These are phyloP conservation scores for Drosophila diplacantha DNA, from an alignment of 2,888 invertebrate species.

Conservation along the genomic window DNA sequence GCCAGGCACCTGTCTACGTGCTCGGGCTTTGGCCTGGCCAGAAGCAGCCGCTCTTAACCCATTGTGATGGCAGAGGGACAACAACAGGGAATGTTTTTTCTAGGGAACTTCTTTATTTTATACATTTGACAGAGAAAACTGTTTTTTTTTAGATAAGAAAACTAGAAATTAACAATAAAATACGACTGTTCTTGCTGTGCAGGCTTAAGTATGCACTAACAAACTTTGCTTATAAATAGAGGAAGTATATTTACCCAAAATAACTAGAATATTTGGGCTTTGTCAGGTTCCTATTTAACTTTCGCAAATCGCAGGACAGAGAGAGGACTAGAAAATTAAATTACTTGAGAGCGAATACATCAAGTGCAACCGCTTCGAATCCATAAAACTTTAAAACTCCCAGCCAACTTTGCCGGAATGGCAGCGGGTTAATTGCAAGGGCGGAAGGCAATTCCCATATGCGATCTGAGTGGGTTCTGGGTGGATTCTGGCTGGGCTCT, in stretches of 20 bases:
- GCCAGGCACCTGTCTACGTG: slow-evolving; percentile 37
- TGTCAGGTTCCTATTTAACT: slow-evolving; percentile 4
- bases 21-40: slow-evolving; percentile 22
- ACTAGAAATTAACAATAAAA: no score
- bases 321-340: slow-evolving; percentile 9
- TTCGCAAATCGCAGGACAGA: slow-evolving; percentile 13
- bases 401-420: slow-evolving; percentile 8
- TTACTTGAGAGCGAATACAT: slow-evolving; percentile 8
- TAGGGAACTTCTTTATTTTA: not conserved
- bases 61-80: slow-evolving; percentile 3
- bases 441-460: slow-evolving; percentile 32
- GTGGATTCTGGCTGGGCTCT: not conserved
- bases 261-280: slow-evolving; percentile 16
- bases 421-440: slow-evolving; percentile 37
- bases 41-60: slow-evolving; percentile 29
- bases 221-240: slow-evolving; percentile 17
- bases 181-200: not conserved
- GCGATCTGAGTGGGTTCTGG: slow-evolving; percentile 17
- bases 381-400: slow-evolving; percentile 29
- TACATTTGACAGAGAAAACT: not conserved
- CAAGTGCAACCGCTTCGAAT: slow-evolving; percentile 28
- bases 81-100: no score
- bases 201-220: slow-evolving; percentile 1
- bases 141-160: no score
- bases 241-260: slow-evolving; percentile 19